Evolutionary conservation across 2,888 invertebrate species (phyloP).

Genomic region (Papilio elwesi): DNA sequence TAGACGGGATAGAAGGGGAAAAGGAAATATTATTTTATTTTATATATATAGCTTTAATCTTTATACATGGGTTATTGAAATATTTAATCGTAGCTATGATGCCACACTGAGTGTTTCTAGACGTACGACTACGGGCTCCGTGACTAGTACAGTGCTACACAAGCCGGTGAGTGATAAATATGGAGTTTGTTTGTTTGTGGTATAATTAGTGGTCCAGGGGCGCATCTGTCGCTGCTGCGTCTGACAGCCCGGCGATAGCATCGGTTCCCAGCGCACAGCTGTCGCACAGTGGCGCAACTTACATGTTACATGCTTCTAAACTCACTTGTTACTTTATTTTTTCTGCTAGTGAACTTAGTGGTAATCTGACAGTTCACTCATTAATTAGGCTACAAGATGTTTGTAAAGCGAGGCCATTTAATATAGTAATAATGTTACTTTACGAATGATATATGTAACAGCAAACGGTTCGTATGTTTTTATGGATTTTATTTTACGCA

Average conservation of each 20-base stretch:
- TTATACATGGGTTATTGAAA: too few relatives aligned
- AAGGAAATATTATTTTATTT: too few relatives aligned
- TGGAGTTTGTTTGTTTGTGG: neutral
- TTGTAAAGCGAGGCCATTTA: too few relatives aligned
- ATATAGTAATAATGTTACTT: too few relatives aligned
- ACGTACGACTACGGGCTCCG: neutral
- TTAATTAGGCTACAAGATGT: too few relatives aligned
- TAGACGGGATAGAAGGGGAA: too few relatives aligned
- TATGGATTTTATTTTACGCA: too few relatives aligned
- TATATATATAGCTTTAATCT: too few relatives aligned
- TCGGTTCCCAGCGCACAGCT: slow-evolving; percentile 19
- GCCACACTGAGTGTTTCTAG: too few relatives aligned
- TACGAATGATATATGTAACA: too few relatives aligned
- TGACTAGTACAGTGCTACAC: neutral
- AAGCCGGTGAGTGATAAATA: neutral
- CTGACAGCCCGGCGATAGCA: neutral
- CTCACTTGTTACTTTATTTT: neutral
- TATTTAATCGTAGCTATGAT: too few relatives aligned
- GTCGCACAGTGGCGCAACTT: neutral
- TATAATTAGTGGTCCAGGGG: slow-evolving; percentile 5
- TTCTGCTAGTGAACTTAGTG: neutral
- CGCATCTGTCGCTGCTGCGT: slow-evolving; percentile 12
- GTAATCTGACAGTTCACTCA: neutral
- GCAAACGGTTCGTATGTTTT: too few relatives aligned
- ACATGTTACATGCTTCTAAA: neutral